Percentiles rank a stretch among this genome's conserved stretches.
Conservation (phyloP, 2,888 invertebrate genomes). For the Clanis bilineata region DNA sequence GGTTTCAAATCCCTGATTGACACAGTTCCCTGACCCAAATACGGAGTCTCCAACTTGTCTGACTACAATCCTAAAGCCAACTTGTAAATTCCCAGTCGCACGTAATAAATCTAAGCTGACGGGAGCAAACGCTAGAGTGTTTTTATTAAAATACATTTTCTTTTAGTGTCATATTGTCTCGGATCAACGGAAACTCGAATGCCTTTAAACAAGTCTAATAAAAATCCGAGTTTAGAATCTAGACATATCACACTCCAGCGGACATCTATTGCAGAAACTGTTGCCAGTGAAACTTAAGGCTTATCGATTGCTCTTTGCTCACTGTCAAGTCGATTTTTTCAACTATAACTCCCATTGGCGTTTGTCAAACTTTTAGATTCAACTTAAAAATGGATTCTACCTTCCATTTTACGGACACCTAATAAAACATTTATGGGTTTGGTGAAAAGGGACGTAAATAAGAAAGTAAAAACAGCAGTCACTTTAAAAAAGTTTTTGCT, state of each 20-base stretch:
- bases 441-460: constrained; percentile 43
- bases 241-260: background rate
- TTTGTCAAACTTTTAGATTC: constrained; percentile 40
- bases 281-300: constrained; percentile 23
- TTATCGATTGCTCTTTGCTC: constrained; percentile 32
- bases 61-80: background rate
- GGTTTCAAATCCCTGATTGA: too few species aligned
- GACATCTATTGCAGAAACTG: constrained; percentile 5
- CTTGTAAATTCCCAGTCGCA: background rate
- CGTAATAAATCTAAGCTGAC: background rate
- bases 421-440: constrained; percentile 55
- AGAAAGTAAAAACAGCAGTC: constrained; percentile 37
- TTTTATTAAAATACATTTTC: background rate
- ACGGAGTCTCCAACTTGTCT: background rate
- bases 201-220: background rate
- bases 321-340: constrained; percentile 25
- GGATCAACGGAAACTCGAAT: background rate
- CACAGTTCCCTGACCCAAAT: too few species aligned
- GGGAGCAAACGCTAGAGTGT: background rate
- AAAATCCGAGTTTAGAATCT: background rate
- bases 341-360: constrained; percentile 31
- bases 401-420: constrained; percentile 41
- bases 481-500: constrained; percentile 34
- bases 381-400: constrained; percentile 36
- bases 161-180: background rate